Evolutionary conservation across 2,797 vertebrate genomes (phyloP).

Genomic region (Falco rusticolus): DNA sequence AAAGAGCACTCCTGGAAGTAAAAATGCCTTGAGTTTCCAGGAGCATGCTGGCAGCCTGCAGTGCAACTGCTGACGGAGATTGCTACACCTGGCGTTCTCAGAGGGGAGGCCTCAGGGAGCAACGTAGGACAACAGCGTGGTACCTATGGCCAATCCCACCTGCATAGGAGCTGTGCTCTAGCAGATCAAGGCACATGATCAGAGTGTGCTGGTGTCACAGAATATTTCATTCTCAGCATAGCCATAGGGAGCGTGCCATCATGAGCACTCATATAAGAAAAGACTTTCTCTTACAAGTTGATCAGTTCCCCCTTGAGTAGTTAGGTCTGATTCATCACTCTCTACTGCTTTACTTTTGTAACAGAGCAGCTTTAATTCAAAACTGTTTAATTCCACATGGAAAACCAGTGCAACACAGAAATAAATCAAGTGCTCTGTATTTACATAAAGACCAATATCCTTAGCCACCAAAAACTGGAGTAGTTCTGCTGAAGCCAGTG

Average conservation of each 20-base stretch:
- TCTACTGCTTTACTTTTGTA: not conserved
- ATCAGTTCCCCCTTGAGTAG: not conserved
- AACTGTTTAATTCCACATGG: not conserved
- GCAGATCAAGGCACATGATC: not conserved
- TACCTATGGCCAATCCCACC: not conserved
- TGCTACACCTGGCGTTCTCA: not conserved
- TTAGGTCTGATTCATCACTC: not conserved
- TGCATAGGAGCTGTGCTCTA: not conserved
- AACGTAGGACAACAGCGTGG: accelerated
- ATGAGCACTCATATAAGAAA: not conserved
- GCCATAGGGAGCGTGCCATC: not conserved
- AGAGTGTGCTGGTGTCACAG: not conserved
- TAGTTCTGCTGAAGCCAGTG: slow-evolving; percentile 6
- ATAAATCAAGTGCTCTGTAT: slow-evolving; percentile 1
- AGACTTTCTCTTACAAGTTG: not conserved
- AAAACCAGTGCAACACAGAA: slow-evolving; percentile 17
- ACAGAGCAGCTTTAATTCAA: not conserved
- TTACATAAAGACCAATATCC: slow-evolving; percentile 18
- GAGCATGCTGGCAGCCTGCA: not conserved
- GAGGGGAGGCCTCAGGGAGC: not conserved
- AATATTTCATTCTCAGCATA: not conserved
- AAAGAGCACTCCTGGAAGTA: not conserved
- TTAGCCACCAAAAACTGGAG: not conserved
- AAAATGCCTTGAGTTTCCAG: not conserved
- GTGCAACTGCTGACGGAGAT: not conserved